Evolutionary conservation across 2,113 vertebrate genomes (phyloP), one percentile per base, ranked within the genome.

Genomic region (Stegostoma tigrinum): DNA sequence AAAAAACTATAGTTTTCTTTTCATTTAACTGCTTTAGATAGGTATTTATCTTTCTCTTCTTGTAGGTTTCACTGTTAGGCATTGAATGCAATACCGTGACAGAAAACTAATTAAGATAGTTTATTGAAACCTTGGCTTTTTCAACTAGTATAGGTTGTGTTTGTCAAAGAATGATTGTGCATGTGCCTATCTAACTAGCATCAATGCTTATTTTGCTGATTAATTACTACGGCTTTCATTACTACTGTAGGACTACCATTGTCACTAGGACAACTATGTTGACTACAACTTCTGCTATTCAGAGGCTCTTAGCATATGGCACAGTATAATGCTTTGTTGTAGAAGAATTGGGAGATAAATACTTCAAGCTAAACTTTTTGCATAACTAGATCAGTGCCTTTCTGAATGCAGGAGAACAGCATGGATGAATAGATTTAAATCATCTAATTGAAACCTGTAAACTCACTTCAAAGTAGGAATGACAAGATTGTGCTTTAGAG

Each of bases 161-260:
- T 95, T 98, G 98, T 99, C 97, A 97, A 96, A 97, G 98, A 98
- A 98, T 98, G 98, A 98, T 98, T 98, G 98, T 98, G 98, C 98
- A 98, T 98, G 98, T 98, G 98, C 98, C 98, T 97, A 98, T 99
- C 98, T 97, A 97, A 97, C 98, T 97, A 98, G 98, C 97, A 96
- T 97, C 98, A 96, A 98, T 97, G 97, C 98, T 98, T 97, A 97
- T 97, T 97, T 97, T 97, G 97, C 97, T 97, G 97, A 97, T 97
- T 96, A 98, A 97, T 97, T 97, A 97, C 97, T 96, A 97, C 97
- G 97, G 96, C 97, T 97, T 97, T 97, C 97, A 97, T 96, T 96
- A 96, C 95, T 96, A 97, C 97, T 97, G 97, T 97, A 96, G 98
- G 96, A 96, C 96, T 96, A 96, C 96, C 97, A 96, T 97, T 96